Conservation (phyloP, 1,140 invertebrate genomes). For the Zaprionus africanus region DNA sequence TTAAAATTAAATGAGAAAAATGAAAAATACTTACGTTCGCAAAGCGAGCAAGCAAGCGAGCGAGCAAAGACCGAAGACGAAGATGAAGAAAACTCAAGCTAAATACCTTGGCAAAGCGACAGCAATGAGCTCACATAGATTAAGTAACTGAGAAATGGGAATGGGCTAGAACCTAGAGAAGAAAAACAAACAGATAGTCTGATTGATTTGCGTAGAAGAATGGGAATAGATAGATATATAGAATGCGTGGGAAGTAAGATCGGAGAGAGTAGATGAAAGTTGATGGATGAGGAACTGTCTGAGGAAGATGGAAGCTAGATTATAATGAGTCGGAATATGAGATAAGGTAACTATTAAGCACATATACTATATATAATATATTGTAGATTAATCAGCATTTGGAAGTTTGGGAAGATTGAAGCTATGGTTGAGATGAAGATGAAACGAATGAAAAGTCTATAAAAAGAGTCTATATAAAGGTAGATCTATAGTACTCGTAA, state of each 20-base stretch:
- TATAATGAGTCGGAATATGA: not conserved
- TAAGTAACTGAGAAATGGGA: constrained; percentile 70
- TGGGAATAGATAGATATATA: not conserved
- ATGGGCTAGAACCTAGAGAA: constrained; percentile 30
- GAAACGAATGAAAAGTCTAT: too few species aligned
- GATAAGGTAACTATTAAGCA: not conserved
- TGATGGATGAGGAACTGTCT: not conserved
- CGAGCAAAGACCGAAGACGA: not conserved
- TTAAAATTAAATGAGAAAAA: constrained; percentile 69
- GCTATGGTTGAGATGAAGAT: too few species aligned
- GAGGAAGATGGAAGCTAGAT: too few species aligned
- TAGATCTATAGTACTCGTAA: too few species aligned
- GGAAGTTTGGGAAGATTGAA: not conserved
- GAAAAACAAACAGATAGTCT: constrained; percentile 22
- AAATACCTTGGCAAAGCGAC: constrained; percentile 80
- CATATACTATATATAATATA: not conserved
- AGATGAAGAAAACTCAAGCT: constrained; percentile 41
- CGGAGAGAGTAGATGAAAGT: not conserved
- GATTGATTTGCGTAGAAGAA: constrained; percentile 1
- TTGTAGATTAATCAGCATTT: not conserved
- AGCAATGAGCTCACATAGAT: constrained; percentile 75
- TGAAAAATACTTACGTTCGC: constrained; percentile 70
- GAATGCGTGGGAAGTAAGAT: not conserved
- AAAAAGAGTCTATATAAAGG: too few species aligned
- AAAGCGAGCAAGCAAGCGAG: constrained; percentile 18